Base-by-base conservation (phyloP, 2,888 invertebrate species). In the Tuta absoluta region DNA sequence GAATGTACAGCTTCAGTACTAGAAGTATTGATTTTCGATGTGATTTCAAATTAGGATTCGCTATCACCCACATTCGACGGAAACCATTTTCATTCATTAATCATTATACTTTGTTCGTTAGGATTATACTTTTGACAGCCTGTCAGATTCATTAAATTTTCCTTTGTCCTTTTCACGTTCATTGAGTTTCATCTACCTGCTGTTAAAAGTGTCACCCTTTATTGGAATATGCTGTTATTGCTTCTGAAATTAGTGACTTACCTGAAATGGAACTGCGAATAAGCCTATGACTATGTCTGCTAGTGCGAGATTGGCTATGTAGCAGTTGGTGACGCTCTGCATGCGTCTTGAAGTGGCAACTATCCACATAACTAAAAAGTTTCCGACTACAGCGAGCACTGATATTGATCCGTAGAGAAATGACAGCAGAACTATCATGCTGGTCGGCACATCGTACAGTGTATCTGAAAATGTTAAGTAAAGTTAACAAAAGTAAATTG, bases 241-340 rank as follows among this genome's bases (percentile, higher is more conserved):
- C 28, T 28, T 28, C 28, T 28, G 28, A 28, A 57, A n/a, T 24
- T n/a, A 57, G 11, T 21, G 63, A 78, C 85, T 84, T 78, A 90
- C 91, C 80, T 91, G 91, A 90, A 97, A 97, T 70, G 97, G 97
- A 80, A 97, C 96, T 68, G 95, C 95, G 80, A 97, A 96, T 72
- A 97, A 91, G 66, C 96, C 97, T 78, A 97, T 96, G 69, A 96
- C 95, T 77, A 97, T 96, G 81, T 97, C 97, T 23, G 97, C 96
- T 70, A 96, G 89, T 1, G 97, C 97, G 80, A 97, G 90, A 87
- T 97, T 97, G 17, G 96, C 95, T 73, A 97, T 96, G 85, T 96
- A 97, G 85, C 95, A 95, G 84, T 97, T 97, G 56, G 97, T 97
- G 71, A 95, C 96, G 68, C 95, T 96, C 75, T 96, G 91, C 96